These are phyloP conservation scores for Syngnathus rostellatus DNA, from an alignment of 2,797 vertebrate genomes.

Conservation along the genomic window DNA sequence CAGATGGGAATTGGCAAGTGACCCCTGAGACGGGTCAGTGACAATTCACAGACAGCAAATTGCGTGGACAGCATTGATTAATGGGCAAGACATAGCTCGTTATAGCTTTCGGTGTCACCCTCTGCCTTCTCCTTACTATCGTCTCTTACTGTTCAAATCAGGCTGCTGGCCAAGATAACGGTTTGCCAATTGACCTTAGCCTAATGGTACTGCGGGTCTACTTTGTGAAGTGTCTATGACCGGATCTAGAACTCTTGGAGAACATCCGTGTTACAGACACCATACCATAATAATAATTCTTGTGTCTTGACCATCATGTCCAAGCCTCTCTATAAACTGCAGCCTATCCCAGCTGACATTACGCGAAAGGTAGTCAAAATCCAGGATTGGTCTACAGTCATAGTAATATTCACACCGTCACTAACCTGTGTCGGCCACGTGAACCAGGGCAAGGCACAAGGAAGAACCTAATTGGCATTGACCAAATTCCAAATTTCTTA, in stretches of 20 bases:
- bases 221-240: conserved; percentile 50
- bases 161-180: conserved; percentile 63
- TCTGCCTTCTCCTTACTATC: conserved; percentile 25
- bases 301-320: not conserved
- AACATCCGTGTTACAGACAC: conserved; percentile 10
- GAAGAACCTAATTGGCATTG: no score
- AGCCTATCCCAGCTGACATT: not conserved
- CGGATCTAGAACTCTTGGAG: conserved; percentile 25
- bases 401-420: no score
- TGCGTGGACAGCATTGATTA: conserved; percentile 79
- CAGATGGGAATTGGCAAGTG: conserved; percentile 72
- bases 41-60: conserved; percentile 75
- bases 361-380: not conserved
- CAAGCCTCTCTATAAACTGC: not conserved
- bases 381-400: not conserved
- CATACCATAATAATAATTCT: not conserved
- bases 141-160: conserved; percentile 37
- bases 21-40: conserved; percentile 70
- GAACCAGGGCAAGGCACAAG: no score
- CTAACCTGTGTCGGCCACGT: no score
- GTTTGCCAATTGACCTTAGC: conserved; percentile 59
- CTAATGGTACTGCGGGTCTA: conserved; percentile 53
- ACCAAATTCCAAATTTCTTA: no score
- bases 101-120: conserved; percentile 63
- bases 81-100: conserved; percentile 71